Evolutionary conservation across 2,888 invertebrate species (phyloP), one percentile per base, ranked within the genome.

Genomic region (Dryobota labecula): DNA sequence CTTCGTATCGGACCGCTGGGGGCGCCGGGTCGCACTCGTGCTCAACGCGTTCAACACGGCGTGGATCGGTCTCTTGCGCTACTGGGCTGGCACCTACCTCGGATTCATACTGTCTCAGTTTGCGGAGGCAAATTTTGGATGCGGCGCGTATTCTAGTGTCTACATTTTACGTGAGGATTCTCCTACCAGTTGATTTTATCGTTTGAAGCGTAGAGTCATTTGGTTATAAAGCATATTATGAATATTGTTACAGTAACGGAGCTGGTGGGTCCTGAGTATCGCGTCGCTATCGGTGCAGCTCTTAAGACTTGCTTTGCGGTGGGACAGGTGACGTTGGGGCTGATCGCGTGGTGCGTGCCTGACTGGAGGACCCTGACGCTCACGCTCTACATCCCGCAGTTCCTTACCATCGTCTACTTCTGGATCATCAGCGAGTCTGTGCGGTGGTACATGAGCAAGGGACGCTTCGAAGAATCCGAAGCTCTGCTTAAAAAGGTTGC

Each of bases 361-460:
- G 95, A 97, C 87, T 98, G 98, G 98, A 96, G 97, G 84, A 89
- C 93, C 47, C 92, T 97, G 4, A 96, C 98, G 7, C 94, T 97
- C 30, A 94, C 97, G 3, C 92, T 97, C 15, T 98, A 98, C 87
- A 90, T 96, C 0, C 98, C 98, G 0, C 97, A 97, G 20, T 90
- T 98, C 18, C 86, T 98, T 0, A 96, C 97, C 47, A 88, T 98
- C 45, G 89, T 95, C 8, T 97, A 97, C 86, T 96, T 97, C 79
- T 97, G 97, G 97, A 85, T 97, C 13, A 92, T 97, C 70, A 96
- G 97, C 0, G 98, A 98, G 91, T 97, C 97, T 5, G 95, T 97
- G 1, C 96, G 98, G 67, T 98, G 98, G 98, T 96, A 98, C 63
- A 92, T 98, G 81, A 97, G 97, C 70, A 97, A 97, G 87, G 97